Percentiles rank a stretch among this genome's conserved stretches.
phyloP scores from a whole-genome alignment of 1,140 invertebrate genomes.

The Trichonephila clavata region DNA sequence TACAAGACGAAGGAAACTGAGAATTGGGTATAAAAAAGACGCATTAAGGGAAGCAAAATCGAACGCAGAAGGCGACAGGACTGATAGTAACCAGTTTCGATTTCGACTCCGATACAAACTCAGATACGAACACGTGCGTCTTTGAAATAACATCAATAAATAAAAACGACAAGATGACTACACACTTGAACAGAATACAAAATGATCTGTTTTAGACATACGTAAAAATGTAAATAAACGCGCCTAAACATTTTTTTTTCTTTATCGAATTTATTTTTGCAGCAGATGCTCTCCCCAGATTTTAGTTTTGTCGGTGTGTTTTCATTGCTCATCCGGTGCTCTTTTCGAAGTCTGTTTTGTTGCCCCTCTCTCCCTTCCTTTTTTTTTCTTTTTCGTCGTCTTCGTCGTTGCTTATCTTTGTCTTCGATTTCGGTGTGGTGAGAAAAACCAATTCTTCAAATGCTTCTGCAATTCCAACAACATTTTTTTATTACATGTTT shows the following conservation, averaged over 20 bases:
- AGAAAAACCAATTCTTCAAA: slow-evolving; percentile 48
- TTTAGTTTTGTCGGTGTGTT: slow-evolving; percentile 18
- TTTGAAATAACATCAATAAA: slow-evolving; percentile 59
- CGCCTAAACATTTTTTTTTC: slow-evolving; percentile 35
- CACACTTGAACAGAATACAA: slow-evolving; percentile 52
- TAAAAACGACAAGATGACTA: slow-evolving; percentile 23
- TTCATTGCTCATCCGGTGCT: slow-evolving; percentile 33
- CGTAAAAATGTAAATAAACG: slow-evolving; percentile 72
- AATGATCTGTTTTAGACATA: slow-evolving; percentile 60
- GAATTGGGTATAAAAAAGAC: slow-evolving; percentile 7
- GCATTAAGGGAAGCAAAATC: slow-evolving; percentile 40
- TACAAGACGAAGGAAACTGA: not conserved
- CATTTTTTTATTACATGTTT: slow-evolving; percentile 33
- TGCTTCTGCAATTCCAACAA: slow-evolving; percentile 15
- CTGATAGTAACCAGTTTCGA: slow-evolving; percentile 61
- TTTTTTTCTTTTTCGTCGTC: not conserved
- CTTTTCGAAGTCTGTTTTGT: slow-evolving; percentile 12
- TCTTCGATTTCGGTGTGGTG: slow-evolving; percentile 38
- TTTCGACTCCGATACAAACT: slow-evolving; percentile 51
- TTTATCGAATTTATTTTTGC: slow-evolving; percentile 56
- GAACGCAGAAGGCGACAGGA: slow-evolving; percentile 23
- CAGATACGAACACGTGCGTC: slow-evolving; percentile 36
- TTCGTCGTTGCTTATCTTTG: slow-evolving; percentile 32
- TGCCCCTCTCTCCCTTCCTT: not conserved
- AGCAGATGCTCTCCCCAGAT: slow-evolving; percentile 55